Evolutionary conservation across 2,113 vertebrate genomes (phyloP).

Genomic region (Nesoenas mayeri): DNA sequence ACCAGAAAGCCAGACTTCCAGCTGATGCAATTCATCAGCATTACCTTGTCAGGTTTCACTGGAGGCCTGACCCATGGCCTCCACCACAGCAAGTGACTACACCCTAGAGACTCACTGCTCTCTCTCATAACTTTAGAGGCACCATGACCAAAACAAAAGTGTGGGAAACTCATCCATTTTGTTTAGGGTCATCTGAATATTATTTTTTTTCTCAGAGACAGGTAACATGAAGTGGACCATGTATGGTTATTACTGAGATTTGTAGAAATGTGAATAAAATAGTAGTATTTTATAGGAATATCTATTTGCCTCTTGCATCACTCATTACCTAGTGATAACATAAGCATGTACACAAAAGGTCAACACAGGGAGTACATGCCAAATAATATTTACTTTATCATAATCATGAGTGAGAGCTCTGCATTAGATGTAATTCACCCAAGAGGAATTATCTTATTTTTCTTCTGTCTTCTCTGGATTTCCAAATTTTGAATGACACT

Average conservation of each 20-base stretch:
- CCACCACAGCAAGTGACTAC: not conserved
- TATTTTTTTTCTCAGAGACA: not conserved
- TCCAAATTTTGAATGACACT: not conserved
- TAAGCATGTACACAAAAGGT: not conserved
- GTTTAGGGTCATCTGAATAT: not conserved
- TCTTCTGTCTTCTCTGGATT: not conserved
- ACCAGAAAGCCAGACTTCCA: conserved; percentile 26
- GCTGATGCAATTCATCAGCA: conserved; percentile 41
- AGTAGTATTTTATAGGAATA: not conserved
- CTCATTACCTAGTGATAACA: not conserved
- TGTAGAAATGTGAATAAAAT: not conserved
- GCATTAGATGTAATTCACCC: not conserved
- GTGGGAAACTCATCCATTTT: not conserved
- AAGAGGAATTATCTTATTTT: not conserved
- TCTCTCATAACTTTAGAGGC: not conserved
- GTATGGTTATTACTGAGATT: not conserved
- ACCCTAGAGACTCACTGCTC: rapidly evolving
- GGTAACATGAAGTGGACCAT: not conserved
- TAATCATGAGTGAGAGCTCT: not conserved
- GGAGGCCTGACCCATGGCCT: not conserved
- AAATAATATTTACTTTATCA: not conserved
- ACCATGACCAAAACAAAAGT: not conserved
- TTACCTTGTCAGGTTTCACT: not conserved
- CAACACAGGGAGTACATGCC: not conserved
- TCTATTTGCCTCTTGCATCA: not conserved